Evolutionary conservation across 2,113 vertebrate species (phyloP).

Genomic region (Azemiops feae): DNA sequence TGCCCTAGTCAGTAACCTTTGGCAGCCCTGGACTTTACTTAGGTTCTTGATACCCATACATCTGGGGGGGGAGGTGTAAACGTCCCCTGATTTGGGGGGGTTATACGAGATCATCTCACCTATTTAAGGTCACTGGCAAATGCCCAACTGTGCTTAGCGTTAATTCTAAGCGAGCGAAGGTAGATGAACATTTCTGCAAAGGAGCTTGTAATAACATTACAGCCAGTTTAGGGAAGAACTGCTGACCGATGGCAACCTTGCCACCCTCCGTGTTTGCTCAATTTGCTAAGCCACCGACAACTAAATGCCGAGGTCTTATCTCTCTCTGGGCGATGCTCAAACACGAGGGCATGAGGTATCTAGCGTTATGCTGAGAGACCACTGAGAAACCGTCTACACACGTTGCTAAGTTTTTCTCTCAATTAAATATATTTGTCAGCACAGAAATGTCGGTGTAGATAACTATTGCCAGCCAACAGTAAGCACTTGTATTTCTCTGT

Average conservation of each 20-base stretch:
- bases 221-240: not conserved
- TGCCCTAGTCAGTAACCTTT: not conserved
- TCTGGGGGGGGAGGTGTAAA: too few species aligned
- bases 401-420: not conserved
- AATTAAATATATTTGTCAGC: not conserved
- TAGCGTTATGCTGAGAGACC: not conserved
- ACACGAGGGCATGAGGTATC: constrained; percentile 8
- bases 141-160: not conserved
- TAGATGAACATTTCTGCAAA: not conserved
- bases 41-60: not conserved
- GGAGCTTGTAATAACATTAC: not conserved
- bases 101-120: not conserved
- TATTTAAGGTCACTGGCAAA: not conserved
- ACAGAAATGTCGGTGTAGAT: not conserved
- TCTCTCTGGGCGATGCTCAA: not conserved
- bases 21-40: not conserved
- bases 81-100: not conserved
- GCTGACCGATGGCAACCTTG: not conserved
- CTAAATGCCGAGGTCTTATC: constrained; percentile 19
- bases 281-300: not conserved
- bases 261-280: not conserved
- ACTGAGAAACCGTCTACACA: not conserved
- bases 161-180: not conserved
- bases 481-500: not conserved
- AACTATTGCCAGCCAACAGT: not conserved